Conservation (phyloP, 2,113 vertebrate genomes). For the Phrynocephalus versicolor region DNA sequence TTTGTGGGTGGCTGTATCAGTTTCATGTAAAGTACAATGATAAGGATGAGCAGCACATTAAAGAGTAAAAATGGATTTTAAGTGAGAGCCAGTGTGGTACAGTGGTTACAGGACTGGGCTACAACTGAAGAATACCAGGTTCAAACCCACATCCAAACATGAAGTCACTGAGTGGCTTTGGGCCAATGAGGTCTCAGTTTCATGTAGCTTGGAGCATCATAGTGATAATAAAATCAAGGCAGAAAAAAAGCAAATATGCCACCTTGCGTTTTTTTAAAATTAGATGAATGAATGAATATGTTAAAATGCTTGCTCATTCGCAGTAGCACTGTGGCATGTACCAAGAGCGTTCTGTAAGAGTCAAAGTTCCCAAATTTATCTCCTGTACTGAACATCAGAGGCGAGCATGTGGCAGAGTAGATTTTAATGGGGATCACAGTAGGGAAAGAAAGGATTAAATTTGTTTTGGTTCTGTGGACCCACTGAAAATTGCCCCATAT, state of each 20-base stretch:
- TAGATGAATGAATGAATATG: neutral
- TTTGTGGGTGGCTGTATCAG: neutral
- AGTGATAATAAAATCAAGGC: neutral
- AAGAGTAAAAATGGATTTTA: neutral
- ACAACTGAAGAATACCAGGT: too few species aligned
- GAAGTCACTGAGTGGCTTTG: neutral
- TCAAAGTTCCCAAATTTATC: neutral
- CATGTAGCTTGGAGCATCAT: neutral
- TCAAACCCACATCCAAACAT: neutral
- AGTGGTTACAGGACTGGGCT: neutral
- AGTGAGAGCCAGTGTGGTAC: neutral
- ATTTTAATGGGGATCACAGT: too few species aligned
- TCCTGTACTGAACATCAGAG: too few species aligned
- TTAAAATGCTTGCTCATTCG: too few species aligned
- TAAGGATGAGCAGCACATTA: neutral
- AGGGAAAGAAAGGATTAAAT: too few species aligned
- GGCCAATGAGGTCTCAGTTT: neutral
- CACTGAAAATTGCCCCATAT: too few species aligned
- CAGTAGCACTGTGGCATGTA: neutral
- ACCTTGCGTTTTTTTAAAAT: neutral
- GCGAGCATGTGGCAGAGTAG: too few species aligned
- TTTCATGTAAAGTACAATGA: neutral
- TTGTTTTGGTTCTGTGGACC: too few species aligned
- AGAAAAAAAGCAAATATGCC: neutral
- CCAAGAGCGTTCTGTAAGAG: neutral